These are phyloP conservation scores for Paracentrotus lividus DNA, from an alignment of 53 echinoderm and acorn worm species.

Conservation along the genomic window DNA sequence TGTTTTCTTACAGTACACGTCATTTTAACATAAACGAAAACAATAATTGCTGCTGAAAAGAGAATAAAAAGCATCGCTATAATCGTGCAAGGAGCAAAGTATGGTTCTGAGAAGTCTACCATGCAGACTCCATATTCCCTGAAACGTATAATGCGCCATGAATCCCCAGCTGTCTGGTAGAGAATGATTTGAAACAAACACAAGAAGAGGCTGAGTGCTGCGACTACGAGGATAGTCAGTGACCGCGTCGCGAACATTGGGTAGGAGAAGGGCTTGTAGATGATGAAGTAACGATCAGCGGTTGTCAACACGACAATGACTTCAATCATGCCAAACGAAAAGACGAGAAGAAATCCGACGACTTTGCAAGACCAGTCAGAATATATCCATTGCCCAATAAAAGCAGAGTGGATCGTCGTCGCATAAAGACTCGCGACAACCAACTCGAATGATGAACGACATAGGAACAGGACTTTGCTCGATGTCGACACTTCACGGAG, in stretches of 20 bases:
- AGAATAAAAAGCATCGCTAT: constrained; percentile 28
- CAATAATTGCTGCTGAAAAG: neutral
- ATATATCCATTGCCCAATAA: neutral
- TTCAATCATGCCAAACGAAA: neutral
- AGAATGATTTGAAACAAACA: constrained; percentile 2
- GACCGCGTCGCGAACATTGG: neutral
- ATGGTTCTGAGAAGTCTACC: constrained; percentile 57
- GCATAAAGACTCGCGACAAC: neutral
- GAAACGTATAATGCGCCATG: constrained; percentile 2
- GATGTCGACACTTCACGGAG: constrained; percentile 30
- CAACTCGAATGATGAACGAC: neutral
- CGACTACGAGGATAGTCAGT: neutral
- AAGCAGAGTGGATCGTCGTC: neutral
- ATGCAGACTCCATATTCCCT: constrained; percentile 55
- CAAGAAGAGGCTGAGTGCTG: neutral
- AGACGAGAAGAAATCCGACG: neutral
- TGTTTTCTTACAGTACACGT: constrained; percentile 14
- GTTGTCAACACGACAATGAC: neutral
- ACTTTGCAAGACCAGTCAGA: constrained; percentile 5
- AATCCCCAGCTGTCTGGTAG: constrained; percentile 7
- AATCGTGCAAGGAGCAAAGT: constrained; percentile 50
- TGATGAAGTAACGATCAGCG: constrained; percentile 43
- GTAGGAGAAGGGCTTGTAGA: constrained; percentile 31
- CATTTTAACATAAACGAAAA: neutral
- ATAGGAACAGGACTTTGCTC: constrained; percentile 20